Base-by-base conservation (phyloP, 2,797 vertebrate genomes). In the Thamnophis elegans region DNA sequence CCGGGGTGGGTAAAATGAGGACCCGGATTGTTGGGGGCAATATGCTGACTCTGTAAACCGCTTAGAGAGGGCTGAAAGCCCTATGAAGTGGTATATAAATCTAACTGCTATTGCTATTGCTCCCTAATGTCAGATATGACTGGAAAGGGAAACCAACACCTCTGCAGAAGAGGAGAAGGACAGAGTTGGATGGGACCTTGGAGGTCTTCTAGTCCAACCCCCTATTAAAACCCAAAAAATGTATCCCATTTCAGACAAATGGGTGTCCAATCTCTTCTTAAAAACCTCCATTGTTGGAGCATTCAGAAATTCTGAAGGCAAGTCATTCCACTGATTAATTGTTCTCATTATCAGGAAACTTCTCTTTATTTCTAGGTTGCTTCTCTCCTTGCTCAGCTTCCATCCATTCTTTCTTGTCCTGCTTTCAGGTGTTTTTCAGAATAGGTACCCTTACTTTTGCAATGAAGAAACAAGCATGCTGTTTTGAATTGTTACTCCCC, bases 401-500 rank as follows among this genome's bases (percentile, higher is more conserved):
- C 28, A 65, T 14, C 28, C 13, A 0, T 12, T 14, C 4, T 12
- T 65, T n/a, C n/a, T 68, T 16, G 5, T 68, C n/a, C 13, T 68
- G 13, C 28, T 32, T 32, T 68, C 65, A 68, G 65, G 14, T 68
- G 14, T 16, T 68, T 32, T 18, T 65, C 14, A 68, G 32, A 68
- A 68, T 7, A 32, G n/a, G 2, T 32, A 32, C 2, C 14, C 14
- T 32, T 18, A 1, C 60, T 26, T 60, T 82, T 92, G 90, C 92
- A 94, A 85, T 2, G 93, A 91, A 95, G 47, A 89, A 95, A n/a
- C 87, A 85, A 90, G 16, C 42, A 16, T 92, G 85, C 14, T 94
- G 85, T 54, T 95, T 95, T 95, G 92, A 94, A 95, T 94, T 95
- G 73, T 95, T 94, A 91, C n/a, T 90, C 73, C 58, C 55, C 82